Base-by-base conservation (phyloP, 1,140 invertebrate species). In the Caerostris extrusa region DNA sequence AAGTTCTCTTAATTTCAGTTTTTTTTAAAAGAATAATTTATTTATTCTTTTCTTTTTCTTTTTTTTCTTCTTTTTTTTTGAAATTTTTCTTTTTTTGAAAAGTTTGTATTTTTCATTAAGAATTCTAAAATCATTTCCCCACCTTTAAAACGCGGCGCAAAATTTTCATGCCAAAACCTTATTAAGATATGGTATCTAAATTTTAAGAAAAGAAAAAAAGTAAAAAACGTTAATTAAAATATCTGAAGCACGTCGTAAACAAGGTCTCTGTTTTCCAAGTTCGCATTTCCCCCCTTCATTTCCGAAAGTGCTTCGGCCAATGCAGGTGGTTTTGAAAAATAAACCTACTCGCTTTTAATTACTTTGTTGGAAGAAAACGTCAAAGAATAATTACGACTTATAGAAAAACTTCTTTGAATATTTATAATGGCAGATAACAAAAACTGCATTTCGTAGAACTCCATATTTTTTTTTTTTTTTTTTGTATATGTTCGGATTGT, bases 181-280 rank as follows among this genome's bases (percentile, higher is more conserved):
- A 77, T 77, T 77, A 77, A 14, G 71, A 3, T 77, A 19, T 53
- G 12, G 71, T 77, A 77, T 77, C 71, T 77, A 77, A 77, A 77
- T 77, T 77, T 34, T 77, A 50, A 3, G 5, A 3, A 53, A 53
- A 14, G 2, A 34, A 34, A 34, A 34, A 34, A 34, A 34, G 34
- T 1, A 34, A 34, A 34, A 34, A 34, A 34, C 34, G 34, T 77
- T 77, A 77, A 77, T 77, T 77, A 77, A 77, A 77, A 77, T 77
- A 34, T 77, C 71, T 53, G 71, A 77, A 77, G 71, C 71, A 12
- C 34, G 10, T 50, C 71, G 34, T 77, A 77, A 77, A 77, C 71
- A 77, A 77, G 12, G 12, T 12, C 10, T 12, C 10, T 12, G 1
- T 77, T 77, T 77, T 14, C 71, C 71, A 53, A 77, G 10, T 77